Evolutionary conservation across 2,797 vertebrate genomes (phyloP).

Genomic region (Sebastes umbrosus): DNA sequence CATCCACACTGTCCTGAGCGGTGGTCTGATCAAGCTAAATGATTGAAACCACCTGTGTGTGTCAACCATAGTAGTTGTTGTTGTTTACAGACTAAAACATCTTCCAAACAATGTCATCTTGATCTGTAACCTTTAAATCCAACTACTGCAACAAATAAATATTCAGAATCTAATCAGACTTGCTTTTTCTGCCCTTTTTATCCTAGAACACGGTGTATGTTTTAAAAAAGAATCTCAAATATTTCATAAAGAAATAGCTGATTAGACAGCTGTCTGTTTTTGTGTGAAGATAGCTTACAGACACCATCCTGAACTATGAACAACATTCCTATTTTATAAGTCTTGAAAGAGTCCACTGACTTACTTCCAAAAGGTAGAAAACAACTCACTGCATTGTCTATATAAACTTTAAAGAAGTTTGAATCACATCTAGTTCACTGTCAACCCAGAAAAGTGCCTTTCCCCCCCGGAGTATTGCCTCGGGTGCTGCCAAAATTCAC

Average conservation of each 20-base stretch:
- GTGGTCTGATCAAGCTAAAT: not conserved
- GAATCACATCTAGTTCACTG: not conserved
- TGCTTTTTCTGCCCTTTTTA: not conserved
- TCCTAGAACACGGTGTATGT: not conserved
- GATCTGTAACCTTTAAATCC: conserved; percentile 6
- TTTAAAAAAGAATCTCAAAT: not conserved
- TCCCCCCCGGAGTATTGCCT: not conserved
- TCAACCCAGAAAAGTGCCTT: not conserved
- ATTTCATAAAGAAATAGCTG: not conserved
- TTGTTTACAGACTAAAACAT: not conserved
- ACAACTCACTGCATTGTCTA: not conserved
- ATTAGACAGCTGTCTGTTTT: not conserved
- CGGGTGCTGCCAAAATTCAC: not conserved
- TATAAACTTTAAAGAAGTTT: not conserved
- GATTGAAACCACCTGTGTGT: not conserved
- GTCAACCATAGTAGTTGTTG: not conserved
- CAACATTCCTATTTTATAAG: not conserved
- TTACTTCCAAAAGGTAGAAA: not conserved
- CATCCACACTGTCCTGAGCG: not conserved
- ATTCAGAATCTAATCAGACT: not conserved
- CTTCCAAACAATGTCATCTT: not conserved
- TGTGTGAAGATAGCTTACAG: not conserved
- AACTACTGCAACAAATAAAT: conserved; percentile 42
- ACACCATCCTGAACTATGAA: not conserved
- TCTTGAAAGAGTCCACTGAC: not conserved